These are phyloP conservation scores for Smithornis capensis DNA, from an alignment of 2,113 vertebrate genomes.

Conservation along the genomic window DNA sequence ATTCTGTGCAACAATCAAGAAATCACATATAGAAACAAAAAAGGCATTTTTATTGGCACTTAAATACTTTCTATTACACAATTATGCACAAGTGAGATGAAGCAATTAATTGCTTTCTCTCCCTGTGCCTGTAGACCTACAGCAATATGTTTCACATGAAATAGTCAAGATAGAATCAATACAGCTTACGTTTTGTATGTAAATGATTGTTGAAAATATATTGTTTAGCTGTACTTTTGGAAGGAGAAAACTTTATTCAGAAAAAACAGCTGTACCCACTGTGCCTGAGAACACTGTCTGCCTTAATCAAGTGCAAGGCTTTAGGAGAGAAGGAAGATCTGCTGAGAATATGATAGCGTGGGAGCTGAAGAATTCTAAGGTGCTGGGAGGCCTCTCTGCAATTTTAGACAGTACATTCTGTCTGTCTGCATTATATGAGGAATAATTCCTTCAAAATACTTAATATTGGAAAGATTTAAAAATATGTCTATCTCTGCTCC, in stretches of 20 bases:
- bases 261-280: not conserved
- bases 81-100: not conserved
- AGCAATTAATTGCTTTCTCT: constrained; percentile 6
- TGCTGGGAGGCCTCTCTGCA: not conserved
- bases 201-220: not conserved
- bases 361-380: not conserved
- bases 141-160: not conserved
- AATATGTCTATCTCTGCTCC: not conserved
- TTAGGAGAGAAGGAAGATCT: not conserved
- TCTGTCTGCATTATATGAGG: not conserved
- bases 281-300: not conserved
- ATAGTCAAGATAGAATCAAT: not conserved
- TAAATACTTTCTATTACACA: not conserved
- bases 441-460: not conserved
- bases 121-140: not conserved
- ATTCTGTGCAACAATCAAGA: not conserved
- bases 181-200: not conserved
- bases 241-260: not conserved
- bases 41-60: not conserved
- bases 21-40: not conserved
- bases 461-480: not conserved
- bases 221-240: not conserved
- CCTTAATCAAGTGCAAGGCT: not conserved
- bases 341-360: not conserved
- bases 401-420: not conserved